phyloP scores from a whole-genome alignment of 2,113 vertebrate species.

The Cyprinodon tularosa region DNA sequence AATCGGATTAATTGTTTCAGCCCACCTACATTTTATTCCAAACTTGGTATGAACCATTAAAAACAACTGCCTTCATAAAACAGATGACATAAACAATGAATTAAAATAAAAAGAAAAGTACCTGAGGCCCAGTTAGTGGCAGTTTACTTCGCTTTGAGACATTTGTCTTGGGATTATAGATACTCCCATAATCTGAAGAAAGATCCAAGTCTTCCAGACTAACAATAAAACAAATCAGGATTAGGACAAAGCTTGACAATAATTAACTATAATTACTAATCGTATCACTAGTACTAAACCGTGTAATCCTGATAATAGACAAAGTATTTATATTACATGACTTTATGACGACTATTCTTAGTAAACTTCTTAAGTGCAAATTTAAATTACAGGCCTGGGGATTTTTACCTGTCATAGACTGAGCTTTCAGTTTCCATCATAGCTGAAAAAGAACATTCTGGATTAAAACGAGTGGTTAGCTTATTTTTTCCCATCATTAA shows the following conservation, averaged over 20 bases:
- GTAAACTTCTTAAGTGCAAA: not conserved
- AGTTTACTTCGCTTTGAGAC: slow-evolving; percentile 61
- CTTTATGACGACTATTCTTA: not conserved
- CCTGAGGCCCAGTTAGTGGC: slow-evolving; percentile 5
- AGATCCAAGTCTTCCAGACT: slow-evolving; percentile 62
- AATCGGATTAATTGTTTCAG: too few species aligned
- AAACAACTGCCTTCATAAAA: not conserved
- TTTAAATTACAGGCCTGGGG: not conserved
- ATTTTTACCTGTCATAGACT: slow-evolving; percentile 58
- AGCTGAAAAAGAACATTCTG: too few species aligned
- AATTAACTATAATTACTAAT: not conserved
- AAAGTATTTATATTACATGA: not conserved
- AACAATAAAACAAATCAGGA: not conserved
- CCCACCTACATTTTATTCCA: not conserved
- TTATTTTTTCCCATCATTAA: not conserved
- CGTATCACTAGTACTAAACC: not conserved
- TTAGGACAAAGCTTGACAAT: not conserved
- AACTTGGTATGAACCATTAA: not conserved
- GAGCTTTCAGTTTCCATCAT: slow-evolving; percentile 37
- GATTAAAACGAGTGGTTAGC: not conserved
- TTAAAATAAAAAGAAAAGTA: slow-evolving; percentile 17
- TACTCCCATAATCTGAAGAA: slow-evolving; percentile 71
- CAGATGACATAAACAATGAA: not conserved
- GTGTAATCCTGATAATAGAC: not conserved
- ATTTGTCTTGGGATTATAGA: slow-evolving; percentile 73